Evolutionary conservation across 2,888 invertebrate genomes (phyloP).

Genomic region (Lasioglossum lativentre): DNA sequence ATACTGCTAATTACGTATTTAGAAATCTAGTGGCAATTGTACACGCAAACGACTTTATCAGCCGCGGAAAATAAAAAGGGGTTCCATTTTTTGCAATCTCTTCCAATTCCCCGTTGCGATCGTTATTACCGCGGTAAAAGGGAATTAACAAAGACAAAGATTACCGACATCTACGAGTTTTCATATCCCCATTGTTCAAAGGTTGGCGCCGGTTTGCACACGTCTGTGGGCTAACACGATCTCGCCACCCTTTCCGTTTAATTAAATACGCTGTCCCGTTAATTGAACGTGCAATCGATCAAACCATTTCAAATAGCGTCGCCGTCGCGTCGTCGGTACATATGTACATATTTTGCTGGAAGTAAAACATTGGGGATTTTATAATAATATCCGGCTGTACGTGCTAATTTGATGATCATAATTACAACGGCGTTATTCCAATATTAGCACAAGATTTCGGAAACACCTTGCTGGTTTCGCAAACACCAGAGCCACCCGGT

Average conservation of each 20-base stretch:
- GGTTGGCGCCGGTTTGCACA: slow-evolving; percentile 19
- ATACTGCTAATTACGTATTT: not conserved
- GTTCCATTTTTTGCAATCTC: not conserved
- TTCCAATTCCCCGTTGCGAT: not conserved
- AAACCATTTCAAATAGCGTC: slow-evolving; percentile 15
- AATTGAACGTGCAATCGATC: slow-evolving; percentile 51
- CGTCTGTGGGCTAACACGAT: not conserved
- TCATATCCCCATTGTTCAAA: slow-evolving; percentile 16
- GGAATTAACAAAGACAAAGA: not conserved
- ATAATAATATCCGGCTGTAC: slow-evolving; percentile 27
- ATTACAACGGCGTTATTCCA: slow-evolving; percentile 37
- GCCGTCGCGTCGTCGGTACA: not conserved
- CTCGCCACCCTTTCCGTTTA: slow-evolving; percentile 20
- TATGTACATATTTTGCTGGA: slow-evolving; percentile 23
- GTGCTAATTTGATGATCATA: slow-evolving; percentile 12
- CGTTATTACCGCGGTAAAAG: slow-evolving; percentile 3
- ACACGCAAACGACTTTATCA: not conserved
- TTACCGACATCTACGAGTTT: not conserved
- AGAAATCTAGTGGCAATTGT: not conserved
- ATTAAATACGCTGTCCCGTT: slow-evolving; percentile 41
- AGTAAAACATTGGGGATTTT: slow-evolving; percentile 36
- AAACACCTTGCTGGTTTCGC: not conserved
- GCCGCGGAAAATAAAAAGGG: not conserved
- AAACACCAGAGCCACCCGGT: not conserved
- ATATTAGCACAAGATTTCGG: slow-evolving; percentile 26